A percentile compares a stretch with the other conserved stretches of the same genome.
Evolutionary conservation across 2,113 vertebrate species (phyloP).

Genomic region (Sinocyclocheilus anshuiensis): DNA sequence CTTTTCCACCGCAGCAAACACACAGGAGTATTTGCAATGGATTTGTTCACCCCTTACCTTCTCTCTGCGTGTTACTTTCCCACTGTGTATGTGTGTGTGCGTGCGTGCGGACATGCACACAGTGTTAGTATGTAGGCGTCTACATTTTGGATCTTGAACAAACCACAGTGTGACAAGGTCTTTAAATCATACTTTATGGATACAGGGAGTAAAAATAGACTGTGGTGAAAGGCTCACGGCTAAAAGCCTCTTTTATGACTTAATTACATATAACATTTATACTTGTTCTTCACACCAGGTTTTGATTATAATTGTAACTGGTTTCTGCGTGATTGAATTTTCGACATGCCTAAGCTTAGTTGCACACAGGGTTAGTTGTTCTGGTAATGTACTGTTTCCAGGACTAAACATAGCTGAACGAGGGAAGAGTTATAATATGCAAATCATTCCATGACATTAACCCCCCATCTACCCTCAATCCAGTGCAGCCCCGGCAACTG

Average conservation of each 20-base stretch:
- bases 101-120: neutral
- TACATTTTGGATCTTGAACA: slow-evolving; percentile 57
- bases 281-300: slow-evolving; percentile 63
- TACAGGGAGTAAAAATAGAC: slow-evolving; percentile 72
- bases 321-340: slow-evolving; percentile 56
- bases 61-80: slow-evolving; percentile 36
- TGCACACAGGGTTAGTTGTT: slow-evolving; percentile 67
- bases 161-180: slow-evolving; percentile 63
- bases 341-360: slow-evolving; percentile 60
- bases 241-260: slow-evolving; percentile 72
- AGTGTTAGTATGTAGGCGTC: slow-evolving; percentile 58
- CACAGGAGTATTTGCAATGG: slow-evolving; percentile 48
- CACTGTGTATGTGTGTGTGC: slow-evolving; percentile 39
- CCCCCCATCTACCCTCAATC: slow-evolving; percentile 48
- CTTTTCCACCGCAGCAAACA: slow-evolving; percentile 56
- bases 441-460: slow-evolving; percentile 71
- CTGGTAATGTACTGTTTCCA: slow-evolving; percentile 70
- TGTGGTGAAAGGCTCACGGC: slow-evolving; percentile 62
- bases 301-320: slow-evolving; percentile 70
- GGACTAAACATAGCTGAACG: slow-evolving; percentile 68
- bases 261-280: slow-evolving; percentile 74
- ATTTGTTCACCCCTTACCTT: slow-evolving; percentile 53
- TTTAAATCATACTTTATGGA: slow-evolving; percentile 71
- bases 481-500: slow-evolving; percentile 39
- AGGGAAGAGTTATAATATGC: slow-evolving; percentile 63